Evolutionary conservation across 2,113 vertebrate species (phyloP).

Genomic region (Eclectus roratus): DNA sequence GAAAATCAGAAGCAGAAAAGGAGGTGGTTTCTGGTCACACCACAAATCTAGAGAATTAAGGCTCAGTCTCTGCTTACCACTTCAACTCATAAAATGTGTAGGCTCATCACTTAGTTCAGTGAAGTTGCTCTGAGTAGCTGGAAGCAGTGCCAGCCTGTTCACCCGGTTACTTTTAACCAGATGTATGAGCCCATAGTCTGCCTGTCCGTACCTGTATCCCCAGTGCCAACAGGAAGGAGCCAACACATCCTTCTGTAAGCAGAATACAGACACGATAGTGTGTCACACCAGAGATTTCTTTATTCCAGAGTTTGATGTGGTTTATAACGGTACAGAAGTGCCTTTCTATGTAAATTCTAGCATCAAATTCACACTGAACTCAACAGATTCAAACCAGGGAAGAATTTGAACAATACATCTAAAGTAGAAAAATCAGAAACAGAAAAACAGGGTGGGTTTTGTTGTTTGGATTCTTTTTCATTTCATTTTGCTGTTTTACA

Average conservation of each 20-base stretch:
- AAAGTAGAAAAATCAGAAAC: not conserved
- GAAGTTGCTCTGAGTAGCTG: not conserved
- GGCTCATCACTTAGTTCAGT: not conserved
- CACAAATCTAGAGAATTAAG: slow-evolving; percentile 10
- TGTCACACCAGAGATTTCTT: not conserved
- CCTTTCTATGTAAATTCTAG: not conserved
- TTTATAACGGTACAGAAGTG: not conserved
- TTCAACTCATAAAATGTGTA: not conserved
- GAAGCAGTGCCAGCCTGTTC: not conserved
- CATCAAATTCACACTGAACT: not conserved
- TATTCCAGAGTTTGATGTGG: not conserved
- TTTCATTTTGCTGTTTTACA: not conserved
- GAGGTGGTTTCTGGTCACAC: slow-evolving; percentile 61
- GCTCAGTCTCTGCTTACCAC: not conserved
- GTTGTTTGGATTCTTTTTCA: not conserved
- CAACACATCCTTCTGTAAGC: not conserved
- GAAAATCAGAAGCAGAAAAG: slow-evolving; percentile 65
- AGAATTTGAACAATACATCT: not conserved
- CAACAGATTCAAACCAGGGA: not conserved
- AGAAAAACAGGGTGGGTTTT: not conserved
- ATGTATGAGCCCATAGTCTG: accelerated
- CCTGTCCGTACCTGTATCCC: not conserved
- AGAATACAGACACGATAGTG: accelerated
- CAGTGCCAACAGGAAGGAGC: not conserved
- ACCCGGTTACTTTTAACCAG: not conserved